Evolutionary conservation across 2,113 vertebrate genomes (phyloP), one percentile per base, ranked within the genome.

Genomic region (Pachypanchax playfairii): DNA sequence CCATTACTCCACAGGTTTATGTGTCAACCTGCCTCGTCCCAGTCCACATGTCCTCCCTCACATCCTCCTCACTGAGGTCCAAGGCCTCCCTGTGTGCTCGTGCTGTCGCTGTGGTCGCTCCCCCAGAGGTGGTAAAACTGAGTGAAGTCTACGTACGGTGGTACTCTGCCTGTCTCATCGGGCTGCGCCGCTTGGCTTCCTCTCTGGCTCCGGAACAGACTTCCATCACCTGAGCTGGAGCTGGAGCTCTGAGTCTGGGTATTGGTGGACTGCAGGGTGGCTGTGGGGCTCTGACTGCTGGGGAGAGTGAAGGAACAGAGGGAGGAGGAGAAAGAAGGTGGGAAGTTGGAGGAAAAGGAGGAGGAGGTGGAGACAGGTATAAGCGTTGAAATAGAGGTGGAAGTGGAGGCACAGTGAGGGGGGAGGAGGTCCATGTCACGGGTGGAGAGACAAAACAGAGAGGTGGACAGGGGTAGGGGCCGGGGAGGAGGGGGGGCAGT

Each of bases 211-310:
- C 96, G 94, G 85, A 99, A 99, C 29, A 99, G 93, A 65, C 95
- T 95, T 5, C 97, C 96, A 0, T 96, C 97, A 35, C 96, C 97
- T 0, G 96, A 98, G 90, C 95, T 97, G 91, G 97, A 98, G 81
- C 96, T 99, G 91, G 97, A 97, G 0, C 96, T 98, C 87, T 98
- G 96, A 0, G 96, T 98, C 79, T 95, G 96, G 53, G 96, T 98
- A 84, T 94, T 96, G 84, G 95, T 96, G 4, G 97, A 98, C 90
- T 98, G 97, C 31, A 98, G 94, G 0, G 97, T 99, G 82, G 95
- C 91, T 0, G 95, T 97, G 24, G 97, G 97, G 79, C 97, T 98
- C 90, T 97, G 97, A 63, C 95, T 98, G 83, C 5, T 73, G 82
- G 69, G 70, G 29, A 71, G 62, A 58, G 64, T 4, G 18, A 60